Evolutionary conservation across 2,113 vertebrate species (phyloP).

Genomic region (Eonycteris spelaea): DNA sequence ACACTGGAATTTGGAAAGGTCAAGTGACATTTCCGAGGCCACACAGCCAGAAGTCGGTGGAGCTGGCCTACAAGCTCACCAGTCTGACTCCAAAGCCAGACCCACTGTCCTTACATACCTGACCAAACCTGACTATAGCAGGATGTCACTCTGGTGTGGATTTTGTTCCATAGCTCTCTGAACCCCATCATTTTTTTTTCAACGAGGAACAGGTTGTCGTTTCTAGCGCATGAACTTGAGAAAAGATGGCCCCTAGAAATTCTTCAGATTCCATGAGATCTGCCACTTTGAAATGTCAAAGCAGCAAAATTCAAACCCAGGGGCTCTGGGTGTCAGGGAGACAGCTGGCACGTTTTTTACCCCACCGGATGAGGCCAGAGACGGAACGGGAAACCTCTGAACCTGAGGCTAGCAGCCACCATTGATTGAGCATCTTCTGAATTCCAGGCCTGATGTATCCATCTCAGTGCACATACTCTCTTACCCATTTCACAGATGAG

Average conservation of each 20-base stretch:
- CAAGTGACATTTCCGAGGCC: not conserved
- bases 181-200: not conserved
- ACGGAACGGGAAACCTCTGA: conserved; percentile 37
- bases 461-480: rapidly evolving
- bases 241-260: conserved; percentile 52
- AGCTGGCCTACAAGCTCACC: not conserved
- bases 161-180: not conserved
- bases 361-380: conserved; percentile 30
- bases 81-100: not conserved
- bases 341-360: conserved; percentile 19
- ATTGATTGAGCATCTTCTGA: not conserved
- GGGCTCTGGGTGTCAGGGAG: conserved; percentile 32
- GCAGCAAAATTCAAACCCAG: conserved; percentile 68
- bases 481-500: not conserved
- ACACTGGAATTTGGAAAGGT: not conserved
- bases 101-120: not conserved
- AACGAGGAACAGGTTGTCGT: not conserved
- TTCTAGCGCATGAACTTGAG: not conserved
- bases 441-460: too few species aligned
- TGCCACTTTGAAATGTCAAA: conserved; percentile 59
- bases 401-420: not conserved
- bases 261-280: conserved; percentile 43
- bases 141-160: not conserved
- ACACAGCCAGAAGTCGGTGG: rapidly evolving
- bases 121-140: not conserved